phyloP scores from a whole-genome alignment of 2,888 invertebrate genomes.

The Scelioninae gen. 1 region DNA sequence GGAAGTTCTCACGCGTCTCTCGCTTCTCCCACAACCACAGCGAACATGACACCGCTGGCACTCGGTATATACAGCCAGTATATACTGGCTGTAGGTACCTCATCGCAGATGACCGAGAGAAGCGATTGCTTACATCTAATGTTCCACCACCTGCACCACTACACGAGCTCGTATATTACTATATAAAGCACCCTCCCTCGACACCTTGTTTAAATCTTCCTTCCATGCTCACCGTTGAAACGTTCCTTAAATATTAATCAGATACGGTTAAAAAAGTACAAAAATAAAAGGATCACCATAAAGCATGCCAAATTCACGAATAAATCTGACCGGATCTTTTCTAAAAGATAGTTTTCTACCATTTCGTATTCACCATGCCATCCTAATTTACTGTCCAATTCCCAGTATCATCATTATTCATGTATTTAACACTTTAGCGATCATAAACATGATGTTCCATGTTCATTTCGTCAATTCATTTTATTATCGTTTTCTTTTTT shows the following conservation, averaged over 20 bases:
- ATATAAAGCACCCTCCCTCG: conserved; percentile 60
- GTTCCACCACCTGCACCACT: conserved; percentile 72
- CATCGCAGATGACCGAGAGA: conserved; percentile 75
- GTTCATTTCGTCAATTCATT: conserved; percentile 43
- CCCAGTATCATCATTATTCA: conserved; percentile 58
- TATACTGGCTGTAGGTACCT: too few relatives aligned
- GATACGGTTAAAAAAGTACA: conserved; percentile 19
- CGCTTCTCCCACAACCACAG: conserved; percentile 83
- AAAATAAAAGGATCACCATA: conserved; percentile 3
- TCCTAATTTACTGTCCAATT: conserved; percentile 49
- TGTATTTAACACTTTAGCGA: conserved; percentile 65
- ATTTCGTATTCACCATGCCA: conserved; percentile 49
- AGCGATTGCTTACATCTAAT: conserved; percentile 73
- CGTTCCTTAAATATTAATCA: conserved; percentile 46
- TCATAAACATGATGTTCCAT: conserved; percentile 54
- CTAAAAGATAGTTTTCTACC: conserved; percentile 40
- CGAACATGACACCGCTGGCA: conserved; percentile 84
- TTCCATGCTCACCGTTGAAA: conserved; percentile 11
- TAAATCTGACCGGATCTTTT: conserved; percentile 41
- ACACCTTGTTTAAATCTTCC: conserved; percentile 59
- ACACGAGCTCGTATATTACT: conserved; percentile 54
- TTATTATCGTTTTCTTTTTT: conserved; percentile 56
- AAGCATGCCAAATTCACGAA: conserved; percentile 31
- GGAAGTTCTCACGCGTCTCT: conserved; percentile 85
- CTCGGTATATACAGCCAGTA: too few relatives aligned